Evolutionary conservation across 2,888 invertebrate genomes (phyloP), one percentile per base, ranked within the genome.

Genomic region (Netelia virgata): DNA sequence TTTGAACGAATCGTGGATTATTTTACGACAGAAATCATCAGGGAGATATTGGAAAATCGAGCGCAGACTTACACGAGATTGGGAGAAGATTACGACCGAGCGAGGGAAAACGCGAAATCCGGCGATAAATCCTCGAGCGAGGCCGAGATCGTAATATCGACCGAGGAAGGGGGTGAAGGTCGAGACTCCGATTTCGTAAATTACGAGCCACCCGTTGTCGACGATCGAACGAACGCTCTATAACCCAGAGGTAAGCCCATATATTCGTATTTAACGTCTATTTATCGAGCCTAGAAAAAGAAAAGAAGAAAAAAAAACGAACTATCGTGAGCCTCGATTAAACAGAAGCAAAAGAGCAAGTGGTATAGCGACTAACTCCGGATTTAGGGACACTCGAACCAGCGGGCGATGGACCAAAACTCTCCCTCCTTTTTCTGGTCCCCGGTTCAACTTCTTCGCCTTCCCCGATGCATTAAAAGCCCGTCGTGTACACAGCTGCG

Each of bases 21-120:
- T 23, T 53, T 16, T 14, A 72, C 63, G 83, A 70, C 94, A 96
- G 97, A 97, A 91, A 96, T 97, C 77, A 96, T 97, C 53, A 95
- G 95, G 88, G 97, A 97, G 93, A 97, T 97, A 90, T 95, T 97
- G 90, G 96, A 96, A 91, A 96, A 96, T 88, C 95, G 97, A 86
- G 96, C 96, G 0, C 96, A 96, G 91, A 94, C 95, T 87, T 95
- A 95, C 93, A 94, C 94, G 68, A 91, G 91, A 57, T 90, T 94
- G 79, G 93, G 92, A 16, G 93, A 93, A 80, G 92, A 93, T 36
- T 92, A 93, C 61, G 92, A 93, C 79, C 86, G 87, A 11, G 86
- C 90, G 11, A 89, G 87, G 74, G 88, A 81, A 83, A 61, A 16
- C n/a, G 53, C 61, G 11, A 81, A 81, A 81, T 81, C 73, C 63